These are phyloP conservation scores for Drosophila rellima DNA, from an alignment of 2,888 invertebrate species.

Conservation along the genomic window DNA sequence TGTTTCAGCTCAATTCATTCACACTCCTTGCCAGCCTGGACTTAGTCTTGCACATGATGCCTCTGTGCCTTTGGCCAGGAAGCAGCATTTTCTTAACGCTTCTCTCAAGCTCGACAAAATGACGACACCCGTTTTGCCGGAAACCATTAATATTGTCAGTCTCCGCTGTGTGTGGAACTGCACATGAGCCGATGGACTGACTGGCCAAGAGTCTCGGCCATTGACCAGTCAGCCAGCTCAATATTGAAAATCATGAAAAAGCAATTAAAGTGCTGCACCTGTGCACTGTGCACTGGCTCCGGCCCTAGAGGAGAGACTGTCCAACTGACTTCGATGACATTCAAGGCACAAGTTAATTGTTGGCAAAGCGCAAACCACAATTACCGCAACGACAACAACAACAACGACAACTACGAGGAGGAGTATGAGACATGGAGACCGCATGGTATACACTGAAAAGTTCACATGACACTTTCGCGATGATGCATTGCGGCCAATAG, in stretches of 20 bases:
- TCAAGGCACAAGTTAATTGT: constrained; percentile 72
- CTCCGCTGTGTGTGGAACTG: constrained; percentile 57
- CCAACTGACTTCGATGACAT: constrained; percentile 44
- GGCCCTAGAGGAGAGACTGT: neutral
- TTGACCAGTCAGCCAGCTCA: constrained; percentile 42
- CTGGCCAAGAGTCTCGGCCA: constrained; percentile 36
- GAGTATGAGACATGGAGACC: constrained; percentile 9
- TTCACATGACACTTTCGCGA: constrained; percentile 57
- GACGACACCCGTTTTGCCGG: constrained; percentile 71
- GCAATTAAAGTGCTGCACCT: constrained; percentile 76
- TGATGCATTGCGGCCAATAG: constrained; percentile 46
- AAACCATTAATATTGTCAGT: constrained; percentile 83
- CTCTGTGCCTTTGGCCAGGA: constrained; percentile 32
- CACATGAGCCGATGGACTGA: constrained; percentile 46
- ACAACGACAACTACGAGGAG: constrained; percentile 6
- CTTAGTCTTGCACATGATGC: constrained; percentile 54
- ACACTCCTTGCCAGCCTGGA: constrained; percentile 29
- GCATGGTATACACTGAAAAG: constrained; percentile 43
- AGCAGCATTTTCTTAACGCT: constrained; percentile 64
- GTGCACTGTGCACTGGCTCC: constrained; percentile 52
- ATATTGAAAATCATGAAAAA: constrained; percentile 74
- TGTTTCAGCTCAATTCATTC: constrained; percentile 31
- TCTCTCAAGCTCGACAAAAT: constrained; percentile 62
- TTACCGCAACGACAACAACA: constrained; percentile 58
- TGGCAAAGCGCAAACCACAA: constrained; percentile 66